phyloP scores from a whole-genome alignment of 2,113 vertebrate genomes.

The Sakesphorus luctuosus region DNA sequence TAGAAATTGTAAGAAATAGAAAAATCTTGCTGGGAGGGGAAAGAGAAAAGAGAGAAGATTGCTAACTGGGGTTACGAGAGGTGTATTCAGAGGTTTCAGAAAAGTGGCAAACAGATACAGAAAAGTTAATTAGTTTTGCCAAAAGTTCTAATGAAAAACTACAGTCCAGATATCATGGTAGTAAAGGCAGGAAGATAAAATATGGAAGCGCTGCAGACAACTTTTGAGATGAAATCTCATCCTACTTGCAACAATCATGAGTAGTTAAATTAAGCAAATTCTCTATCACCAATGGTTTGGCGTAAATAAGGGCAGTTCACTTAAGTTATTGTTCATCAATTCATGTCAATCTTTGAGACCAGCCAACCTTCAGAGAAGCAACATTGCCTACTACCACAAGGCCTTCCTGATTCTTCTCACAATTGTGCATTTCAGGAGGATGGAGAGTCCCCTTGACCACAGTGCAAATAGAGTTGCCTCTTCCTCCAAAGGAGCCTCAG shows the following conservation, averaged over 20 bases:
- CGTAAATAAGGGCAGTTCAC: not conserved
- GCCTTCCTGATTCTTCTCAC: not conserved
- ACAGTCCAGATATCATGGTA: not conserved
- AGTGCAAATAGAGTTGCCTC: not conserved
- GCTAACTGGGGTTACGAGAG: not conserved
- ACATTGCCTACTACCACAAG: not conserved
- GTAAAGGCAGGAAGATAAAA: not conserved
- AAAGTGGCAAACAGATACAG: not conserved
- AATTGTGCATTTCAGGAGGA: not conserved
- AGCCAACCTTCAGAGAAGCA: not conserved
- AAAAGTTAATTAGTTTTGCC: not conserved
- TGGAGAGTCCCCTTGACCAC: not conserved
- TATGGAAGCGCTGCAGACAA: not conserved
- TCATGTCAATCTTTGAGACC: not conserved
- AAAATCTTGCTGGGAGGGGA: not conserved
- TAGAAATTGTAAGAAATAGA: slow-evolving; percentile 24
- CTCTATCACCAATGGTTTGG: not conserved
- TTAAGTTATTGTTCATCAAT: not conserved
- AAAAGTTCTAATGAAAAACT: not conserved
- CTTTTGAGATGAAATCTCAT: not conserved
- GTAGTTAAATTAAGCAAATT: not conserved
- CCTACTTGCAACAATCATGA: not conserved
- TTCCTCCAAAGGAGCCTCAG: not conserved
- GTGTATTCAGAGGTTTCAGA: not conserved
- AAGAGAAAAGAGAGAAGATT: not conserved